Evolutionary conservation across 2,888 invertebrate species (phyloP).

Genomic region (Tipula lateralis): DNA sequence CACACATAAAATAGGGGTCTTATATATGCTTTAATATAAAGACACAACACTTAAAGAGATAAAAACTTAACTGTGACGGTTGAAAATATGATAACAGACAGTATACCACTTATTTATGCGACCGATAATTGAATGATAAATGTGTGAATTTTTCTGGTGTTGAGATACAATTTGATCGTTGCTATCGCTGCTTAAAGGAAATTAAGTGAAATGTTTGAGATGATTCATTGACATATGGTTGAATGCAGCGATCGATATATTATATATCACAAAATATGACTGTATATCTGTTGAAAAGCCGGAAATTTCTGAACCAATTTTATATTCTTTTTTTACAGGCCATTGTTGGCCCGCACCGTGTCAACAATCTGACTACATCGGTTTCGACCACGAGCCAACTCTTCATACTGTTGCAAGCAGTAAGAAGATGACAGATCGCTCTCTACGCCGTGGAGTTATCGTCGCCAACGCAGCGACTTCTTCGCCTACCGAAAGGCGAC

Average conservation of each 20-base stretch:
- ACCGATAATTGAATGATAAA: constrained; percentile 9
- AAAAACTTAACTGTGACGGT: not conserved
- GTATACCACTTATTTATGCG: not conserved
- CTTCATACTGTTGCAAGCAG: no score
- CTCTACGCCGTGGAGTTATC: no score
- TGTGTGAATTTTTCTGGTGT: not conserved
- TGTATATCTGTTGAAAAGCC: no score
- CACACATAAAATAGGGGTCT: not conserved
- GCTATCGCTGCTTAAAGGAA: not conserved
- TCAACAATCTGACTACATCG: no score
- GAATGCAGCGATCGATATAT: not conserved
- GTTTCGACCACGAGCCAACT: no score
- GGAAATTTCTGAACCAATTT: no score
- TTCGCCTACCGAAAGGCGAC: no score
- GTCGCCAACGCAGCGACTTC: no score
- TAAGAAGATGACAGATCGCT: no score
- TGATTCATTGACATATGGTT: not conserved
- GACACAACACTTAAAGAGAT: not conserved
- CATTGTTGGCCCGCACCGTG: no score
- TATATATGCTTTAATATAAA: not conserved
- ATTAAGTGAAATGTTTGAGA: not conserved
- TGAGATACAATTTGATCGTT: not conserved
- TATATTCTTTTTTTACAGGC: no score
- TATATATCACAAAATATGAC: no score
- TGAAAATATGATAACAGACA: not conserved